Conservation (phyloP, 2,797 vertebrate species). For the Sparus aurata region DNA sequence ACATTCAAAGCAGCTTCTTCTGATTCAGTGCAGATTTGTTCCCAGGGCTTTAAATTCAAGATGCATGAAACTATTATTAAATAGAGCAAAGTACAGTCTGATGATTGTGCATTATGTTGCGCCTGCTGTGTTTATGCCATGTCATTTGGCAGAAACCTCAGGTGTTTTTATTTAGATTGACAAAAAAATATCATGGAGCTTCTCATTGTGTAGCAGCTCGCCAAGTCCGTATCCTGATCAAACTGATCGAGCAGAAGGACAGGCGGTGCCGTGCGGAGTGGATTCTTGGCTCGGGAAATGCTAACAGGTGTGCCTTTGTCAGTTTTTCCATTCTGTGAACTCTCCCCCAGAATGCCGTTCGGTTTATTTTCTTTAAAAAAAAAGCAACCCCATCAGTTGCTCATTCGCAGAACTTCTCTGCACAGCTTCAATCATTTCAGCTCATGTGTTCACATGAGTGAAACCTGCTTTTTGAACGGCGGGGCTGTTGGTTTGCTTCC, state of each 20-base stretch:
- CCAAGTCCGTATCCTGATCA: slow-evolving; percentile 41
- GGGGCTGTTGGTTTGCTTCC: slow-evolving; percentile 34
- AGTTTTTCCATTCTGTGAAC: slow-evolving; percentile 58
- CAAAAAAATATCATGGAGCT: slow-evolving; percentile 38
- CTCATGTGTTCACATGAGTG: not conserved
- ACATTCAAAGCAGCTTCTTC: not conserved
- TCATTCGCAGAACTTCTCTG: slow-evolving; percentile 2
- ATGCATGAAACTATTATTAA: slow-evolving; percentile 1
- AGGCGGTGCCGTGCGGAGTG: slow-evolving; percentile 54
- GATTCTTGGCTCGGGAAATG: slow-evolving; percentile 64
- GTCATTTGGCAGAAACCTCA: not conserved
- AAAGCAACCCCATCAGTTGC: not conserved
- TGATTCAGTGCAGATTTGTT: slow-evolving; percentile 20
- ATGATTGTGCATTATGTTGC: not conserved
- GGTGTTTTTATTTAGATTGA: slow-evolving; percentile 6
- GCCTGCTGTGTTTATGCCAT: not conserved
- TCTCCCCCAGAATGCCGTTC: slow-evolving; percentile 1
- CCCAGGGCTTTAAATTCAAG: slow-evolving; percentile 1
- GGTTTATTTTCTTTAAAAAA: slow-evolving; percentile 4
- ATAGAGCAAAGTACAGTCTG: not conserved
- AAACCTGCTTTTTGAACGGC: slow-evolving; percentile 20
- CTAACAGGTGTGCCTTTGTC: slow-evolving; percentile 72
- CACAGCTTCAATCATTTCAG: not conserved
- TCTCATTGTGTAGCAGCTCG: slow-evolving; percentile 13
- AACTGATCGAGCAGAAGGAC: slow-evolving; percentile 69